Evolutionary conservation across 2,888 invertebrate genomes (phyloP), one percentile per base, ranked within the genome.

Genomic region (Drepana falcataria): DNA sequence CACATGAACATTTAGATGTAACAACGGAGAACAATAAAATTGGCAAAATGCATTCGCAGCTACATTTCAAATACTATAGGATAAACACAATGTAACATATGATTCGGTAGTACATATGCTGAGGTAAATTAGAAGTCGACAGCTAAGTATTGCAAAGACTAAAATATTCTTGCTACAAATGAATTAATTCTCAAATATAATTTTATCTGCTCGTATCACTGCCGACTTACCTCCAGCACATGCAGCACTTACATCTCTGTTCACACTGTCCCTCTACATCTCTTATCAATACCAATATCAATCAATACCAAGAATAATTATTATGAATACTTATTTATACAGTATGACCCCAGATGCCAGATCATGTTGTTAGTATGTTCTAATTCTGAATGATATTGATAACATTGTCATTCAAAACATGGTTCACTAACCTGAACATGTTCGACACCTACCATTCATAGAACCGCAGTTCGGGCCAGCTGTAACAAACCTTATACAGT

Each of bases 221-320:
- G 49, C 21, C 33, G 33, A 34, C 49, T 40, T 51, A 51, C 49
- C 49, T 51, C 37, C 49, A 33, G 49, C 49, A 51, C 49, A 51
- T 40, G 37, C 40, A 34, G 49, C 40, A 51, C 49, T 51, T 51
- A 51, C 49, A 51, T 41, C 33, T 9, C 44, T 9, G 44, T 6
- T 44, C 44, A 9, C 44, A 44, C 6, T 44, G 7, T 6, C 9
- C 9, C 44, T 44, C 2, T 44, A 44, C 21, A 21, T 21, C 21
- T 44, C 6, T 44, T 44, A 44, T 9, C 6, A 44, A 21, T 21
- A 21, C 21, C 21, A 21, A 21, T 21, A 21, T 21, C 21, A 6
- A 44, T 9, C 9, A 44, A 49, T 35, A 21, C 37, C 5, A 9
- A 35, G 35, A 49, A 37, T 21, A 37, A 37, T 35, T 2, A 9